A percentile compares a stretch with the other conserved stretches of the same genome.
phyloP scores from a whole-genome alignment of 1,140 invertebrate genomes.

The Anastrepha ludens region DNA sequence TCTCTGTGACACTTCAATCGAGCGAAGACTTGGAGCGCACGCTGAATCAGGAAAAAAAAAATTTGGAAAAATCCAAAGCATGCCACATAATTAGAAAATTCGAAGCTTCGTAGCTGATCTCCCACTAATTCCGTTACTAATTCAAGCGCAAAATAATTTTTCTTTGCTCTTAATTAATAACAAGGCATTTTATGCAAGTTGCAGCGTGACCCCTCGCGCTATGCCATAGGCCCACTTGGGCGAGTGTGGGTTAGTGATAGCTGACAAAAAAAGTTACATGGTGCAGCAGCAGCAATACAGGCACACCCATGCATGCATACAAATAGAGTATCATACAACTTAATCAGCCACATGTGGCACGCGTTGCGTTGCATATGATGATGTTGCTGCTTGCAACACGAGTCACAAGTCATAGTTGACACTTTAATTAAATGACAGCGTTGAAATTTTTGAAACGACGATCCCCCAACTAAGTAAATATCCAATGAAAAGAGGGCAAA shows the following conservation, averaged over 20 bases:
- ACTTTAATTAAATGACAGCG: conserved; percentile 52
- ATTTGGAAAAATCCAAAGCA: background rate
- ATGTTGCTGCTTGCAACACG: background rate
- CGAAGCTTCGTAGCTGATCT: background rate
- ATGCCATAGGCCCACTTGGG: background rate
- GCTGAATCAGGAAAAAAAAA: background rate
- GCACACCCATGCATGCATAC: background rate
- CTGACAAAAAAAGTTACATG: background rate
- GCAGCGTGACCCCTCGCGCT: background rate
- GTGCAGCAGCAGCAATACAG: background rate
- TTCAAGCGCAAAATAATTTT: conserved; percentile 29
- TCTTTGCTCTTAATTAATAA: conserved; percentile 33
- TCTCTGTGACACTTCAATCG: background rate
- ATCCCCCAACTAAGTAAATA: conserved; percentile 8
- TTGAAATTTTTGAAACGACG: background rate
- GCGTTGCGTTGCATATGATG: conserved; percentile 6
- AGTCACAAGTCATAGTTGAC: conserved; percentile 40
- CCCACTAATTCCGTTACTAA: background rate
- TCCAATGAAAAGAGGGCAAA: background rate
- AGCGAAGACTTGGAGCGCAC: background rate
- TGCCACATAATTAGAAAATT: background rate
- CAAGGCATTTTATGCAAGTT: background rate
- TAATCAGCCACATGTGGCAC: conserved; percentile 49
- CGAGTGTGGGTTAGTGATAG: background rate
- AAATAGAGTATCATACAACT: background rate